Evolutionary conservation across 2,888 invertebrate genomes (phyloP).

Genomic region (Catocala fraxini): DNA sequence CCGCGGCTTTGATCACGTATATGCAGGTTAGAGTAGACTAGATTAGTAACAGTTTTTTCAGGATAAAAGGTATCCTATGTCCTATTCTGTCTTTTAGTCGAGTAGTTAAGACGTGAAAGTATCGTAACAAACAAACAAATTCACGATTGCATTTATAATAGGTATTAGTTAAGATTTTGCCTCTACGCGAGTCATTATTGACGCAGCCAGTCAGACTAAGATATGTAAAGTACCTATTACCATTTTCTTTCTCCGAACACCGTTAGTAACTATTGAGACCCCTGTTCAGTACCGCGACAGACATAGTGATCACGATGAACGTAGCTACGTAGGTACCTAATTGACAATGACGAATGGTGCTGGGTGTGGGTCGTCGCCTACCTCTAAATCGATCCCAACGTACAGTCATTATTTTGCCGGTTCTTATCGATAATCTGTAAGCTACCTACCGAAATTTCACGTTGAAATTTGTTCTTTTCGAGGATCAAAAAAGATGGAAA

Average conservation of each 20-base stretch:
- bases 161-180: too few relatives aligned
- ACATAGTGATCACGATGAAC: background rate
- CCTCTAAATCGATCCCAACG: conserved; percentile 4
- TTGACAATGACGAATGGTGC: conserved; percentile 8
- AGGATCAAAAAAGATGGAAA: background rate
- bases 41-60: too few relatives aligned
- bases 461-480: background rate
- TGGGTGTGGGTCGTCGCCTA: background rate
- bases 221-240: background rate
- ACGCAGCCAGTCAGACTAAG: too few relatives aligned
- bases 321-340: background rate
- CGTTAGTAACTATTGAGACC: background rate
- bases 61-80: too few relatives aligned
- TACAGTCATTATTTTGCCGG: conserved; percentile 2
- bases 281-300: conserved; percentile 1
- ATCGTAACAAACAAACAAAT: too few relatives aligned
- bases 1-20: too few relatives aligned
- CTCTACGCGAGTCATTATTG: too few relatives aligned
- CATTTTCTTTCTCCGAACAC: background rate
- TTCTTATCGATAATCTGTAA: background rate
- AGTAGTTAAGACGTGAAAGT: too few relatives aligned
- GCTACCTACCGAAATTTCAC: background rate
- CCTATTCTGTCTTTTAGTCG: too few relatives aligned
- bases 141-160: too few relatives aligned
- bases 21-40: too few relatives aligned